Evolutionary conservation across 2,113 vertebrate species (phyloP).

Genomic region (Todiramphus chloris): DNA sequence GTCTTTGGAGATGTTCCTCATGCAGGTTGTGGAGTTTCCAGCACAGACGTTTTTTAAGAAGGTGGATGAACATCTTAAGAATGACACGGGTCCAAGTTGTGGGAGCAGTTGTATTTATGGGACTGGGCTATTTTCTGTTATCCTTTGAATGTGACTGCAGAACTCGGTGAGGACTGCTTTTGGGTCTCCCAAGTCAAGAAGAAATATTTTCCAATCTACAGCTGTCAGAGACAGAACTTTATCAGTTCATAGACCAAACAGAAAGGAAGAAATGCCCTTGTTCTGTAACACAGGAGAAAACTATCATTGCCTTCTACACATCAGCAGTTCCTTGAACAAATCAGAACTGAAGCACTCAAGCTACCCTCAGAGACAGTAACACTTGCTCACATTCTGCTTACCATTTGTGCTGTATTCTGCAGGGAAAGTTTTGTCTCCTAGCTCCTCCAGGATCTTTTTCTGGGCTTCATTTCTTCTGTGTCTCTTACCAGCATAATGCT

Average conservation of each 20-base stretch:
- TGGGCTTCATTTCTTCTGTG: conserved; percentile 82
- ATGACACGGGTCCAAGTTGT: not conserved
- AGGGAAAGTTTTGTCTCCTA: conserved; percentile 65
- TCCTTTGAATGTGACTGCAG: not conserved
- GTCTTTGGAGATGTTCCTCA: not conserved
- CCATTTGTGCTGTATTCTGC: conserved; percentile 46
- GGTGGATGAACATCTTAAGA: not conserved
- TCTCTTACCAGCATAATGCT: conserved; percentile 84
- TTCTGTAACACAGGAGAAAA: not conserved
- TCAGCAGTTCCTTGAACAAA: not conserved
- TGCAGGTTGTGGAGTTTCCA: not conserved
- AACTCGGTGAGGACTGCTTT: not conserved
- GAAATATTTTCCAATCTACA: not conserved
- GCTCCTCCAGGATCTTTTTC: conserved; percentile 71
- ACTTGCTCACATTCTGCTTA: conserved; percentile 14
- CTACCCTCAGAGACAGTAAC: not conserved
- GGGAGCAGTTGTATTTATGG: not conserved
- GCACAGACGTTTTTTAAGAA: not conserved
- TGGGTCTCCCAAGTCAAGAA: not conserved
- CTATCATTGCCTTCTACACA: not conserved
- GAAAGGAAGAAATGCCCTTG: not conserved
- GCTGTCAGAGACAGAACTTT: not conserved
- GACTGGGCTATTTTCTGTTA: not conserved
- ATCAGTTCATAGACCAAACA: not conserved
- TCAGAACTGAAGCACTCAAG: not conserved